A percentile compares a stretch with the other conserved stretches of the same genome.
Evolutionary conservation across 2,113 vertebrate species (phyloP).

Genomic region (Grammomys surdaster): DNA sequence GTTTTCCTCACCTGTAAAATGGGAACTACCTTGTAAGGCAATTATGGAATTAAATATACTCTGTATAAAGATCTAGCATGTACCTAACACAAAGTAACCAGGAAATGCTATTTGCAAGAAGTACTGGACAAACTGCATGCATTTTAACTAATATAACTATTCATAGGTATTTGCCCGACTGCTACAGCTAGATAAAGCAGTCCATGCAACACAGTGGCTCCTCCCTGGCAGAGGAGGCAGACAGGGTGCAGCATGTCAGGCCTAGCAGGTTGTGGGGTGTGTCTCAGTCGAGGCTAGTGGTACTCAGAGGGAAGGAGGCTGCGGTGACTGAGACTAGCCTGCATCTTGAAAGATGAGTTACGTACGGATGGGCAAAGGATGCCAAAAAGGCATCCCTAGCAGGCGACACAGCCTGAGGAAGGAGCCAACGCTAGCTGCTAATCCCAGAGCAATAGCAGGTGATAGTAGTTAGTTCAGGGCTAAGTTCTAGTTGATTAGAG

Average conservation of each 20-base stretch:
- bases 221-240: neutral
- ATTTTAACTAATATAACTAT: neutral
- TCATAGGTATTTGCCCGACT: neutral
- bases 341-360: neutral
- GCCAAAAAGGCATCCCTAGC: neutral
- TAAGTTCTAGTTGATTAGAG: no score
- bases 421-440: neutral
- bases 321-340: neutral
- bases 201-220: neutral
- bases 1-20: neutral
- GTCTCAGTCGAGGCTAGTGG: neutral
- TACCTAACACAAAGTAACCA: slow-evolving; percentile 52
- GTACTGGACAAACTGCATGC: neutral
- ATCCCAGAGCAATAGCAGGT: neutral
- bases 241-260: neutral
- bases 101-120: slow-evolving; percentile 30
- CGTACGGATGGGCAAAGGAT: neutral
- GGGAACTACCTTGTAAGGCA: neutral
- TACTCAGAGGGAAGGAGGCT: neutral
- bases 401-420: fast-evolving
- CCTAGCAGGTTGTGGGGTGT: neutral
- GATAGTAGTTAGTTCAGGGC: neutral
- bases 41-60: neutral
- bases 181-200: neutral
- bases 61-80: neutral